These are phyloP conservation scores for Erythrocebus patas DNA, from an alignment of 2,113 vertebrate genomes.

Conservation along the genomic window DNA sequence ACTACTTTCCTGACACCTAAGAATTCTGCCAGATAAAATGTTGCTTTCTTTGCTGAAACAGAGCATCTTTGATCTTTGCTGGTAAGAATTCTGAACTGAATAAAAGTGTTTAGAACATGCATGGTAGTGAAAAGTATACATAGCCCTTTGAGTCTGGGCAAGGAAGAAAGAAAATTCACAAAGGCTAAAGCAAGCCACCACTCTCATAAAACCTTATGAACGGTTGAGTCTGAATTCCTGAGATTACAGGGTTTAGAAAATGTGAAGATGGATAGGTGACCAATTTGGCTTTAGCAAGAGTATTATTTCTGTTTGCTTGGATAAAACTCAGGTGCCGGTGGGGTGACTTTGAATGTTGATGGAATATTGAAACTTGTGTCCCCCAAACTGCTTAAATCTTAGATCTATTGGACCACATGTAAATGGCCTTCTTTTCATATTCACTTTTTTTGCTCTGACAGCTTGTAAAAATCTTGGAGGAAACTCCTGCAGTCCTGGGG, in stretches of 20 bases:
- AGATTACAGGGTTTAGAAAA: slow-evolving; percentile 9
- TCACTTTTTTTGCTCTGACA: background rate
- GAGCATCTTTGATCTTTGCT: slow-evolving; percentile 12
- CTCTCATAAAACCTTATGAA: background rate
- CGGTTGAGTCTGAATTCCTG: background rate
- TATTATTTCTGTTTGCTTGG: background rate
- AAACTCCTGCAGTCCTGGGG: background rate
- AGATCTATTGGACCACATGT: background rate
- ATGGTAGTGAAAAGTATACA: background rate
- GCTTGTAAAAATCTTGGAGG: background rate
- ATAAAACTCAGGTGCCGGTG: background rate
- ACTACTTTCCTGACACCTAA: background rate
- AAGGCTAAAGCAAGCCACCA: background rate
- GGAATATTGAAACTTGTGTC: background rate
- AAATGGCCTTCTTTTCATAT: background rate
- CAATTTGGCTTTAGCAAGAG: background rate
- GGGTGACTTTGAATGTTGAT: slow-evolving; percentile 26
- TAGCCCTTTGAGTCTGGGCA: background rate
- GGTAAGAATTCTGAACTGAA: background rate
- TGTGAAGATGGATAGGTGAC: background rate
- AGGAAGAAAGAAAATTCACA: background rate
- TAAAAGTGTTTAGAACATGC: background rate
- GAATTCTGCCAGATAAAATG: background rate
- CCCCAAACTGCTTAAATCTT: background rate
- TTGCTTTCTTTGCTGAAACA: background rate